Evolutionary conservation across 2,113 vertebrate genomes (phyloP), one percentile per base, ranked within the genome.

Genomic region (Chionis minor): DNA sequence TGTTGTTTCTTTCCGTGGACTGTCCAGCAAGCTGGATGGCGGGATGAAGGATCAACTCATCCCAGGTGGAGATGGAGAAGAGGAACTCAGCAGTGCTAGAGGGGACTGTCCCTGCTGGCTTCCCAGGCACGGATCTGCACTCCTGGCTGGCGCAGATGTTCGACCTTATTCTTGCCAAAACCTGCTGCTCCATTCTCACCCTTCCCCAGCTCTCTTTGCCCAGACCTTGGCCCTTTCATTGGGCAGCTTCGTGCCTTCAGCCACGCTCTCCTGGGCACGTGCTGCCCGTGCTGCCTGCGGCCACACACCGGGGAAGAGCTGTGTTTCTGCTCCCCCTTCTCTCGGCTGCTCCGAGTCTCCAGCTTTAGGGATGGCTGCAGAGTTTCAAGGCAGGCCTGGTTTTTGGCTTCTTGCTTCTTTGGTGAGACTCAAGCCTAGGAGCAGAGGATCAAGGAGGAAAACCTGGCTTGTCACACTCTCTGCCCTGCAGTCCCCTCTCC

Each of bases 221-320:
- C 67, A 73, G 27, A 45, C 45, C 55, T 75, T 15, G 8, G 28
- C 44, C 2, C 22, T 61, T 59, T 32, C 26, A 2, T 6, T 28
- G 55, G 38, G 47, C 22, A 58, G 33, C 51, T 51, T 32, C 10
- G 0, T 67, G 35, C 69, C 32, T 83, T 67, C 32, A 44, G 35
- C 63, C 44, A 12, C 0, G 0, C 21, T 61, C 10, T 51, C 54
- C 49, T 54, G 55, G 59, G 7, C 28, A 9, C 2, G 6, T 70
- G 38, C 28, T 18, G 8, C 54, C 26, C 2, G 14, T 10, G 55
- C 45, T 44, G 52, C 44, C 38, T 20, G 23, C 44, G 33, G 52
- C 44, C 11, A 2, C 4, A 38, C 12, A 2, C 2, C 0, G 56
- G 19, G 27, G 22, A 22, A 26, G 42, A 61, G 55, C 70, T 1